phyloP scores from a whole-genome alignment of 92 coral and sea anemone genomes.

The Epizoanthus illoricatus region DNA sequence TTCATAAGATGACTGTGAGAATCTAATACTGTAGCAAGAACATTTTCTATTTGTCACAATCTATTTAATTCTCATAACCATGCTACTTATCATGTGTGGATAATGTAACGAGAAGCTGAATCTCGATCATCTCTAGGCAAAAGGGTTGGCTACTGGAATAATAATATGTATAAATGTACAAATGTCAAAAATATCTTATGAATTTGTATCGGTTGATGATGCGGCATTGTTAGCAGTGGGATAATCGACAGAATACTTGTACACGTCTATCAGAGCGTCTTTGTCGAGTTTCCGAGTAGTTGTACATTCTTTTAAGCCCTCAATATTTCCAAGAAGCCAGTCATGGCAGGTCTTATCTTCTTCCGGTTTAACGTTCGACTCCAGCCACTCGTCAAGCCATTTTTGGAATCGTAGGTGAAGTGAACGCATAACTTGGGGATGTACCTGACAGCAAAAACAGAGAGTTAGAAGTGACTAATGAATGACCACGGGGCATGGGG shows the following conservation, averaged over 20 bases:
- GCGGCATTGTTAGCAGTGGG: constrained; percentile 13
- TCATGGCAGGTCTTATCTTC: constrained; percentile 74
- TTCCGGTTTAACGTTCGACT: constrained; percentile 76
- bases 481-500: neutral
- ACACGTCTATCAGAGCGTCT: constrained; percentile 65
- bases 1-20: no score
- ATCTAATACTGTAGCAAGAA: no score
- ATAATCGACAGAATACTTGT: constrained; percentile 86
- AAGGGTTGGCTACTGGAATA: neutral
- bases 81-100: neutral
- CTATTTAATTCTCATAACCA: no score
- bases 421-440: constrained; percentile 77
- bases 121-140: neutral
- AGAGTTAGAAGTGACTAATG: neutral
- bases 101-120: neutral
- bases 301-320: constrained; percentile 86
- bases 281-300: constrained; percentile 72
- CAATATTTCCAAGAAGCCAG: constrained; percentile 91
- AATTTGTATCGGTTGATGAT: constrained; percentile 25
- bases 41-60: no score
- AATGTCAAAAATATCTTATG: constrained; percentile 19
- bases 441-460: constrained; percentile 57
- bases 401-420: constrained; percentile 82
- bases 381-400: constrained; percentile 83
- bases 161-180: constrained; percentile 31